These are phyloP conservation scores for Venturia canescens DNA, from an alignment of 1,140 invertebrate genomes.

Conservation along the genomic window DNA sequence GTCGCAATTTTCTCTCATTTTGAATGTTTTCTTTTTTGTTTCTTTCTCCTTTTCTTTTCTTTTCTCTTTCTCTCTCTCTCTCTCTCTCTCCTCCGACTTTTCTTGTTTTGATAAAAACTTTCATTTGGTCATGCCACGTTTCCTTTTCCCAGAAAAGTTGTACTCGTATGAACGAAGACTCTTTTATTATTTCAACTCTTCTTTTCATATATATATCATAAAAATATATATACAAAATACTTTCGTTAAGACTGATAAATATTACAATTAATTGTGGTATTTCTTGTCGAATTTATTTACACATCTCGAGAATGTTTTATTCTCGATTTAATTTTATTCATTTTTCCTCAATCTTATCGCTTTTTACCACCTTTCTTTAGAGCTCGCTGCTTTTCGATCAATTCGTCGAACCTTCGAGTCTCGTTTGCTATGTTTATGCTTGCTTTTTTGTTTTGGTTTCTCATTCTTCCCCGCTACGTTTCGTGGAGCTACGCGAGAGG, in stretches of 20 bases:
- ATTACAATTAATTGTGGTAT: conserved; percentile 29
- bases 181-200: background rate
- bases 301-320: background rate
- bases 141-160: too few relatives aligned
- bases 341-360: background rate
- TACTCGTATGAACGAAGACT: too few relatives aligned
- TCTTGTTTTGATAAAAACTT: background rate
- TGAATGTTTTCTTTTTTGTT: background rate
- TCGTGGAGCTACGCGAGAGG: background rate
- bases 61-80: background rate
- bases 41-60: background rate
- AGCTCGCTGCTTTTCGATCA: background rate
- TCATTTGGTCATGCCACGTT: background rate
- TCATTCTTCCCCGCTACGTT: background rate
- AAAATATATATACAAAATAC: conserved; percentile 43
- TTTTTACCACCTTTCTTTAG: background rate
- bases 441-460: background rate
- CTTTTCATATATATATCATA: conserved; percentile 38
- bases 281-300: conserved; percentile 39
- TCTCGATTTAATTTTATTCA: background rate
- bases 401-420: background rate
- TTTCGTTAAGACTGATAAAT: conserved; percentile 35
- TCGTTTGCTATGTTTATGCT: background rate
- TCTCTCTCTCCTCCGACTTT: background rate
- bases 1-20: background rate